Percentiles rank a stretch among this genome's conserved stretches.
Evolutionary conservation across 2,113 vertebrate genomes (phyloP).

Genomic region (Heloderma charlesbogerti): DNA sequence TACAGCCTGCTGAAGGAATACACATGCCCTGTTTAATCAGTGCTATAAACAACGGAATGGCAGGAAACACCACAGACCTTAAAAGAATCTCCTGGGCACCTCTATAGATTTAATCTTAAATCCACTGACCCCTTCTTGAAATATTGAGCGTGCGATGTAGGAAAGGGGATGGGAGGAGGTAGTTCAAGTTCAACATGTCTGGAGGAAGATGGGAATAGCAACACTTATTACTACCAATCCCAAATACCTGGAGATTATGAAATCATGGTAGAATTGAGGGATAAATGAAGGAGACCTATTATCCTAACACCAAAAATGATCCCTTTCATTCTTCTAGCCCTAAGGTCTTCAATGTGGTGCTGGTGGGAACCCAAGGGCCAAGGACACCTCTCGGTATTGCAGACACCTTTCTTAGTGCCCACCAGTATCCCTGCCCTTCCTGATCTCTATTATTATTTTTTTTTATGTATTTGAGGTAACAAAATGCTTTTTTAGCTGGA

Average conservation of each 20-base stretch:
- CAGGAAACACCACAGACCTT: slow-evolving; percentile 24
- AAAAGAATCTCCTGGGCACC: slow-evolving; percentile 8
- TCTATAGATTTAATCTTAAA: slow-evolving; percentile 24
- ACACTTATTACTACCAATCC: too few species aligned
- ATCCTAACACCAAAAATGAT: not conserved
- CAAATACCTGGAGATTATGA: not conserved
- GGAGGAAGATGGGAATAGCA: not conserved
- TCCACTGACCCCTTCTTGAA: slow-evolving; percentile 11
- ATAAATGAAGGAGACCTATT: not conserved
- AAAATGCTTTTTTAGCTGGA: too few species aligned
- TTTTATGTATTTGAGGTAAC: too few species aligned
- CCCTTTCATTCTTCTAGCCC: not conserved
- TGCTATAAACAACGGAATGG: not conserved
- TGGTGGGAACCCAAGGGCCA: too few species aligned
- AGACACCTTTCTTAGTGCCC: too few species aligned
- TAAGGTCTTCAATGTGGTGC: too few species aligned
- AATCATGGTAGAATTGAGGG: not conserved
- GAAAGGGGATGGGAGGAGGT: not conserved
- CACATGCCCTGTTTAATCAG: slow-evolving; percentile 47
- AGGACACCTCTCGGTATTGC: too few species aligned
- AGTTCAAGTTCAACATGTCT: not conserved
- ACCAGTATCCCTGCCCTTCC: too few species aligned
- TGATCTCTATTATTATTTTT: too few species aligned
- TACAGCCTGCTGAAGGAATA: slow-evolving; percentile 35
- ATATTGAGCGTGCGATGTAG: slow-evolving; percentile 11